phyloP scores from a whole-genome alignment of 2,113 vertebrate species.

The Istiophorus platypterus region DNA sequence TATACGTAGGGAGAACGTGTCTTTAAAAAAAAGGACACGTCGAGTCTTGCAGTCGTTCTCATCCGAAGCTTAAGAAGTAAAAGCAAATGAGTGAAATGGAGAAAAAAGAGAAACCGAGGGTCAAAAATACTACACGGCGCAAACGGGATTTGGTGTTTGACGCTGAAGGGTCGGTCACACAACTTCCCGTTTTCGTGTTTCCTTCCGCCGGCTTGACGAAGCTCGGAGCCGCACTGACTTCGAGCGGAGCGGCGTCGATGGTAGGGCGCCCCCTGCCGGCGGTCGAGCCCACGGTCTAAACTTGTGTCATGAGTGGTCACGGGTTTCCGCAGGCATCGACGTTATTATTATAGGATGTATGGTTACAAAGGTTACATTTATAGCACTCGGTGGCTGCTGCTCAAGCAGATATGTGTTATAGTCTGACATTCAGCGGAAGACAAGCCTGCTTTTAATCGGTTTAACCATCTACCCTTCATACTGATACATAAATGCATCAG shows the following conservation, averaged over 20 bases:
- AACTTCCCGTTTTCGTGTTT: constrained; percentile 5
- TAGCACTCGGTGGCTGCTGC: not conserved
- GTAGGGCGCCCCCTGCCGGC: constrained; percentile 54
- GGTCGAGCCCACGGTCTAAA: not conserved
- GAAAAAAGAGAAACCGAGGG: not conserved
- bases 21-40: no score
- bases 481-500: no score
- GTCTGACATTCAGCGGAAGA: no score
- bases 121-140: not conserved
- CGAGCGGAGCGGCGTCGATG: not conserved
- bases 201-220: constrained; percentile 14
- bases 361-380: constrained; percentile 5
- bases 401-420: not conserved
- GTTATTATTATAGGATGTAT: not conserved
- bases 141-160: not conserved
- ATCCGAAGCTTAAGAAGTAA: not conserved
- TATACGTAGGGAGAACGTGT: no score
- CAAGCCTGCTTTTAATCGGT: not conserved
- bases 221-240: not conserved
- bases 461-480: no score
- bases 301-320: not conserved
- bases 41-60: not conserved
- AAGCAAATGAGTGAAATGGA: not conserved
- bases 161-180: not conserved
- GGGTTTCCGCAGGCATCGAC: constrained; percentile 17